Evolutionary conservation across 2,888 invertebrate genomes (phyloP).

Genomic region (Hirtodrosophila duncani): DNA sequence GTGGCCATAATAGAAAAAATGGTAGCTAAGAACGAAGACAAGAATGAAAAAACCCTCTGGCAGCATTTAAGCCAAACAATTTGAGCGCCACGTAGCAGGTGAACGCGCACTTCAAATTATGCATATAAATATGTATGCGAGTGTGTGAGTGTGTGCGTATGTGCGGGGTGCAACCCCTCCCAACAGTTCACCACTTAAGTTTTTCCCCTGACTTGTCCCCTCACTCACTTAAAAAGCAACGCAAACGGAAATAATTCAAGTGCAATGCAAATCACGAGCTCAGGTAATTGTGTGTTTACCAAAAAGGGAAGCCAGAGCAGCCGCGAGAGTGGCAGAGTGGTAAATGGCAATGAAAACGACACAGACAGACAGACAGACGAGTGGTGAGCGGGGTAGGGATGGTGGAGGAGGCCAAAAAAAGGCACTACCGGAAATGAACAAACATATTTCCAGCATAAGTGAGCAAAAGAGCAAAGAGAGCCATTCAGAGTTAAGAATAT

Average conservation of each 20-base stretch:
- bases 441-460: conserved; percentile 51
- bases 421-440: conserved; percentile 47
- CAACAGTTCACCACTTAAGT: not conserved
- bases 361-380: conserved; percentile 10
- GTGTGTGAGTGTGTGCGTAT: conserved; percentile 17
- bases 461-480: conserved; percentile 11
- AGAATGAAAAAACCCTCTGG: conserved; percentile 23
- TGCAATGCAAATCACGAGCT: conserved; percentile 68
- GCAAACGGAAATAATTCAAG: conserved; percentile 69
- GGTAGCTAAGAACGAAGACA: not conserved
- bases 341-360: conserved; percentile 21
- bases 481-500: too few relatives aligned
- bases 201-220: conserved; percentile 2
- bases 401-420: conserved; percentile 6
- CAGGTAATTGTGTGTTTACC: conserved; percentile 67
- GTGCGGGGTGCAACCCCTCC: conserved; percentile 20
- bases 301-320: conserved; percentile 45
- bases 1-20: conserved; percentile 42
- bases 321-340: conserved; percentile 1
- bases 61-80: conserved; percentile 65
- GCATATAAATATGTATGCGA: too few relatives aligned
- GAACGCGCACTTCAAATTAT: conserved; percentile 56
- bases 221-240: conserved; percentile 26
- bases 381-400: not conserved
- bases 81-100: conserved; percentile 56